These are phyloP conservation scores for Pyrrhosoma nymphula DNA, from an alignment of 2,888 invertebrate genomes.

Conservation along the genomic window DNA sequence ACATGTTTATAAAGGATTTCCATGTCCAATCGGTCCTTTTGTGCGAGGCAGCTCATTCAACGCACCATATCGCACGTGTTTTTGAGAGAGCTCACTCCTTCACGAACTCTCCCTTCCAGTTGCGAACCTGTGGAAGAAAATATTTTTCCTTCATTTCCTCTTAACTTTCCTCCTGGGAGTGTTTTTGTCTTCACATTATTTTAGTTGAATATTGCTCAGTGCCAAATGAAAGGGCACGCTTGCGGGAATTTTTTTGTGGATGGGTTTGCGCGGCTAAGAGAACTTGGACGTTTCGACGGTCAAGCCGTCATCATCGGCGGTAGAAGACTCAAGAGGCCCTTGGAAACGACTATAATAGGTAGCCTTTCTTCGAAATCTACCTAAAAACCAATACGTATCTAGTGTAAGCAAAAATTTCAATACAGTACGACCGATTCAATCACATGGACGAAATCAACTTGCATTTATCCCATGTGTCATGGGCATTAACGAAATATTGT, in stretches of 20 bases:
- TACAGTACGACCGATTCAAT: too few species aligned
- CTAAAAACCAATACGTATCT: too few species aligned
- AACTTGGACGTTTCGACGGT: too few species aligned
- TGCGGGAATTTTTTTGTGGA: not conserved
- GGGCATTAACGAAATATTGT: too few species aligned
- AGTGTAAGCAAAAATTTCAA: too few species aligned
- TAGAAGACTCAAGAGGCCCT: too few species aligned
- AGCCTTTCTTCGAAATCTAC: too few species aligned
- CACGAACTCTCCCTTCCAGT: not conserved
- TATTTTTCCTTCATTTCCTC: not conserved
- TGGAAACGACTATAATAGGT: too few species aligned
- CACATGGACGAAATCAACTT: too few species aligned
- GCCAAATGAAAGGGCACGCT: not conserved
- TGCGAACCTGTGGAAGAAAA: not conserved
- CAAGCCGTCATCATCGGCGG: too few species aligned
- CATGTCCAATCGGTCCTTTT: not conserved
- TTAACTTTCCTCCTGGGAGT: not conserved
- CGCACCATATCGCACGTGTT: not conserved
- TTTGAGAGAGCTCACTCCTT: not conserved
- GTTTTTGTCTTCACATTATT: not conserved
- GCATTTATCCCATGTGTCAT: too few species aligned
- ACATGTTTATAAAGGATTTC: too few species aligned
- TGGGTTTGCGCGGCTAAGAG: not conserved
- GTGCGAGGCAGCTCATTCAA: not conserved
- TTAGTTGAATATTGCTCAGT: not conserved